These are phyloP conservation scores for Tortrix viridana DNA, from an alignment of 2,888 invertebrate species.

Conservation along the genomic window DNA sequence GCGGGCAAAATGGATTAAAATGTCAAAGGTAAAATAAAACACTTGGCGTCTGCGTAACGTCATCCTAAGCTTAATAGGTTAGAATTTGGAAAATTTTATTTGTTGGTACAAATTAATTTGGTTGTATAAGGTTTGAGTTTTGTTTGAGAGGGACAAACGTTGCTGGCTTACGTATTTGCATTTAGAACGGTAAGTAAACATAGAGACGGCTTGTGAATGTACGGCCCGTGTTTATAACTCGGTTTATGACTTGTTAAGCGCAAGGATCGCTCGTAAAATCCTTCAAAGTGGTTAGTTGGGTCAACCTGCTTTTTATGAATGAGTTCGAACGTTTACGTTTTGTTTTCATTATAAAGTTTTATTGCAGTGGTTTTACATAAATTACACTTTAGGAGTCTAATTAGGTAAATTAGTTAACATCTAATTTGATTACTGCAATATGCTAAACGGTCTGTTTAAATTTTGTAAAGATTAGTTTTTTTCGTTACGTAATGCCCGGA, in stretches of 20 bases:
- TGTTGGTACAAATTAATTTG: constrained; percentile 38
- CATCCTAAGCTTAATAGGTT: constrained; percentile 51
- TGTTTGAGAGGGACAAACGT: constrained; percentile 57
- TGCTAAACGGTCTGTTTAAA: constrained; percentile 4
- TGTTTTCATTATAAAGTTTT: constrained; percentile 30
- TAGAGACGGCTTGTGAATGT: constrained; percentile 75
- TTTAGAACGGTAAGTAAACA: constrained; percentile 80
- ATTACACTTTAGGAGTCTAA: constrained; percentile 19
- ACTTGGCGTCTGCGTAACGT: constrained; percentile 73
- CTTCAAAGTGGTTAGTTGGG: constrained; percentile 66
- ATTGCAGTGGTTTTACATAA: constrained; percentile 11
- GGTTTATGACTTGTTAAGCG: constrained; percentile 81
- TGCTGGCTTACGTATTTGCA: constrained; percentile 75
- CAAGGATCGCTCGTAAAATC: constrained; percentile 79
- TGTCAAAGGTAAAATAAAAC: constrained; percentile 84
- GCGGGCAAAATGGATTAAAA: constrained; percentile 83
- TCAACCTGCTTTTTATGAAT: constrained; percentile 47
- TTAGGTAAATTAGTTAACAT: constrained; percentile 25
- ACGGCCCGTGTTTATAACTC: constrained; percentile 75
- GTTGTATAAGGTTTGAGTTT: constrained; percentile 53
- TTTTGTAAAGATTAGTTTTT: not conserved
- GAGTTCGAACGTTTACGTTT: constrained; percentile 24
- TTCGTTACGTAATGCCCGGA: not conserved
- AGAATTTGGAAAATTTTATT: constrained; percentile 44
- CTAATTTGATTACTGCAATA: constrained; percentile 4